Conservation (phyloP, 2,113 vertebrate genomes). For the Alouatta palliata region DNA sequence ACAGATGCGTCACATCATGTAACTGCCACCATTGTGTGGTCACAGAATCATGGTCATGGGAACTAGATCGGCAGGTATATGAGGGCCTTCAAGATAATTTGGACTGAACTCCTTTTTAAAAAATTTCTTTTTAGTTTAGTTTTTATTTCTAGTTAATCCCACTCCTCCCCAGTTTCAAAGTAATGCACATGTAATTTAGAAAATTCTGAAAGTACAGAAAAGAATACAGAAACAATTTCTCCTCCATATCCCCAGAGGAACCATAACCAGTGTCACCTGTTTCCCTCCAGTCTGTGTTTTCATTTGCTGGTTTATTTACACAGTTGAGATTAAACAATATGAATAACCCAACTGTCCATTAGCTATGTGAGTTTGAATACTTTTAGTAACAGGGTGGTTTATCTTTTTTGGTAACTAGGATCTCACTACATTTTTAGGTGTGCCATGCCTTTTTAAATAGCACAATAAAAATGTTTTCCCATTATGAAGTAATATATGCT, state of each 20-base stretch:
- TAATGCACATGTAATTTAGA: not conserved
- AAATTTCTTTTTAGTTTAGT: not conserved
- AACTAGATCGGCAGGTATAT: not conserved
- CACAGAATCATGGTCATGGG: not conserved
- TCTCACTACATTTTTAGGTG: not conserved
- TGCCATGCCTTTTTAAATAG: not conserved
- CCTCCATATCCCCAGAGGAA: not conserved
- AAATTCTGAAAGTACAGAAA: not conserved
- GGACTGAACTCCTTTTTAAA: not conserved
- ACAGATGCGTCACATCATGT: not conserved
- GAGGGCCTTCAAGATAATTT: not conserved
- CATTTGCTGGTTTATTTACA: rapidly evolving
- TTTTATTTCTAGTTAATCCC: not conserved
- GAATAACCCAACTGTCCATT: not conserved
- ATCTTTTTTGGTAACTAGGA: not conserved
- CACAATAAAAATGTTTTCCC: not conserved
- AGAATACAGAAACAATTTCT: not conserved
- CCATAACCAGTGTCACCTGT: rapidly evolving
- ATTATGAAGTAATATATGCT: not conserved
- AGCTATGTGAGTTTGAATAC: not conserved
- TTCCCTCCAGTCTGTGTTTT: not conserved
- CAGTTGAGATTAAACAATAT: not conserved
- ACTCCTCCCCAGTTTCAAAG: not conserved
- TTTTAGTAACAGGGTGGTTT: not conserved
- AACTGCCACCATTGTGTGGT: not conserved